These are phyloP conservation scores for Tenthredo scrophulariae DNA, from an alignment of 2,888 invertebrate genomes.

Conservation along the genomic window DNA sequence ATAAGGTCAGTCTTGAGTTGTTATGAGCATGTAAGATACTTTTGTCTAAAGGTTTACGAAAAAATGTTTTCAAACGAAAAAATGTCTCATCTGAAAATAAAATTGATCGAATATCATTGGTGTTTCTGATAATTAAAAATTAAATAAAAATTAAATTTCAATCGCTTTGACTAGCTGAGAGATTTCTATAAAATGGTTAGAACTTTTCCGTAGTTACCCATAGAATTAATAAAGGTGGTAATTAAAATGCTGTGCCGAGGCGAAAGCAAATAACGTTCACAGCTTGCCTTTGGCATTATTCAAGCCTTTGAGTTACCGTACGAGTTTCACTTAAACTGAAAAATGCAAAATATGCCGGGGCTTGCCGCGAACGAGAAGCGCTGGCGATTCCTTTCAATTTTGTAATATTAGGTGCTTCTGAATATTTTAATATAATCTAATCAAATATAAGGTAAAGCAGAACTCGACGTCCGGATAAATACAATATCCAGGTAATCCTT, in stretches of 20 bases:
- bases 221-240: slow-evolving; percentile 8
- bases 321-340: neutral
- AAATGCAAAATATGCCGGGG: neutral
- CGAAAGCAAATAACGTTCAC: neutral
- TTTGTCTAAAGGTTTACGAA: too few relatives aligned
- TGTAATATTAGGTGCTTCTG: slow-evolving; percentile 4
- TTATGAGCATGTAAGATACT: too few relatives aligned
- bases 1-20: too few relatives aligned
- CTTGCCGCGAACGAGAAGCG: neutral
- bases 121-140: too few relatives aligned
- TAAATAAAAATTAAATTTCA: too few relatives aligned
- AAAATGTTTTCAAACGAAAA: neutral
- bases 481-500: neutral
- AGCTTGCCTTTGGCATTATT: slow-evolving; percentile 2
- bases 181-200: neutral
- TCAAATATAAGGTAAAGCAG: neutral
- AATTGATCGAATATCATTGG: too few relatives aligned
- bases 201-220: neutral
- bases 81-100: too few relatives aligned
- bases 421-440: neutral
- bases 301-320: slow-evolving; percentile 21
- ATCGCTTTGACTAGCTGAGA: neutral
- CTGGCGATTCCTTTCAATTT: neutral
- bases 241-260: neutral
- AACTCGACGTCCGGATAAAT: neutral